Evolutionary conservation across 2,797 vertebrate species (phyloP), one percentile per base, ranked within the genome.

Genomic region (Sebastolobus altivelis): DNA sequence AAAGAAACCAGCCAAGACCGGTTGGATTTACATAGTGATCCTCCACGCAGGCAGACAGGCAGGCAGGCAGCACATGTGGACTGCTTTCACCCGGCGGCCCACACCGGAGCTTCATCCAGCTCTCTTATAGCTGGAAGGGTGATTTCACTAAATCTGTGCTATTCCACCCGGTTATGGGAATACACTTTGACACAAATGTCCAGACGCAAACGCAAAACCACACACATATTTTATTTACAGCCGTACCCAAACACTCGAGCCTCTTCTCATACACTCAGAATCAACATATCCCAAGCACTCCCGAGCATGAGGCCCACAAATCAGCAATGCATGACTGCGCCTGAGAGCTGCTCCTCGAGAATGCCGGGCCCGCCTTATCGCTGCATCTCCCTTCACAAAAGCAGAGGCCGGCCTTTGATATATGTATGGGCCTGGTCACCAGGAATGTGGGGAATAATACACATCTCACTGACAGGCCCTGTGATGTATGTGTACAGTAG

Each of bases 401-500:
- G 87, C 82, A 92, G 83, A 87, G 89, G 82, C 75, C 71, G 18
- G 77, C 73, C 93, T 95, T 94, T 95, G 92, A 95, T 94, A 92
- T 91, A 89, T 91, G 84, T 81, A 87, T 82, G 90, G 92, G 89
- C 75, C 76, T 83, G 90, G 92, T 88, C 90, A 87, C 87, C 81
- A 92, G 92, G 94, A 95, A 95, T 94, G 93, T 94, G 86, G 93
- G 43, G 89, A 93, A 94, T 93, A 91, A 93, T 87, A 90, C 88
- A 85, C 84, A 91, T 94, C 82, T 82, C 79, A 62, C 87, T 86
- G 88, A 92, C 89, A 89, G 85, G 80, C 79, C 60, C 77, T 80
- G 35, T 91, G 87, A 93, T 94, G 82, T 72, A 88, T 88, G 80
- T 79, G 65, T 87, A 84, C 87, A 87, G 84, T 89, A 66, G 73